Evolutionary conservation across 2,113 vertebrate species (phyloP), one percentile per base, ranked within the genome.

Genomic region (Lophura nycthemera): DNA sequence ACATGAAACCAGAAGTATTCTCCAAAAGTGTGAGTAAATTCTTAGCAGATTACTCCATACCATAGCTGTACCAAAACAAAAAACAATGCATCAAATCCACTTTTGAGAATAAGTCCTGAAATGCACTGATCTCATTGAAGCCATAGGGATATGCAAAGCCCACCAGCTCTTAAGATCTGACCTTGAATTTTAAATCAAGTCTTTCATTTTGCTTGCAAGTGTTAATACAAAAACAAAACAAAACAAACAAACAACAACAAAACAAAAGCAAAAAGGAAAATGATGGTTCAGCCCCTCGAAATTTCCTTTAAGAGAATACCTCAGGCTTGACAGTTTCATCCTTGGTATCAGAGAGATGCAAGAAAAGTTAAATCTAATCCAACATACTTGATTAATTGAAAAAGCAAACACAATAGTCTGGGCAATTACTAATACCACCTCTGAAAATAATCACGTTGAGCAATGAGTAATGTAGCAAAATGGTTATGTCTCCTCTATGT

Each of bases 141-240:
- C 29, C 82, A 83, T 34, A 57, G 67, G 71, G 81, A 77, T 90
- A 61, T 54, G 45, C 19, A 70, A 88, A 45, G 56, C 56, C 45
- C 13, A 83, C n/a, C 24, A 90, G 32, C 34, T 92, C 63, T 63
- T 69, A 73, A 83, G 75, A 76, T 70, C 43, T 83, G 66, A 60
- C 66, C 82, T 96, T 92, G 82, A 90, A 61, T 94, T 96, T 90
- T 64, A 97, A 95, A 89, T 81, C 60, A 88, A 95, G 32, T 69
- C 48, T 95, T 91, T 60, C 50, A 89, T 92, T 96, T 96, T 89
- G 73, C 74, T 96, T 50, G 20, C 78, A 83, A 90, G 32, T 78
- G 47, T 24, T 93, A 93, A 93, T 61, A 65, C 59, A 88, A 60
- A 86, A 50, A 50, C 24, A 25, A 30, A 54, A 54, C 14, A 29